These are phyloP conservation scores for Hyposmocoma kahamanoa DNA, from an alignment of 1,140 invertebrate species.

Conservation along the genomic window DNA sequence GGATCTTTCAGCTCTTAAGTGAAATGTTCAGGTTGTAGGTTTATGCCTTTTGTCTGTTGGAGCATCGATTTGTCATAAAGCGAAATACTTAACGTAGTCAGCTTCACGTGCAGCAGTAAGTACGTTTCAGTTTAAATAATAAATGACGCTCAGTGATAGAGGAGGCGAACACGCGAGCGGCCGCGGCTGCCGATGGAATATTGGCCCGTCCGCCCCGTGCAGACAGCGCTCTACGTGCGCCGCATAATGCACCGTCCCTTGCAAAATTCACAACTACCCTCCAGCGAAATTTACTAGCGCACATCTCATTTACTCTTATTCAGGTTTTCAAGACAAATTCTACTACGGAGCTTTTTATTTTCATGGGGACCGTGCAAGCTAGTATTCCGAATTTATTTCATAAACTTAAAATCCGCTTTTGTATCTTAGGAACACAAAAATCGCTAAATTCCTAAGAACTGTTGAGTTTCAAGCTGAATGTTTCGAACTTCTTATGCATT, in stretches of 20 bases:
- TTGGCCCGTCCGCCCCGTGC: slow-evolving; percentile 37
- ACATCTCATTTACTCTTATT: slow-evolving; percentile 66
- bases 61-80: slow-evolving; percentile 42
- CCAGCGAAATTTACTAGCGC: slow-evolving; percentile 57
- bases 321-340: slow-evolving; percentile 21
- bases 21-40: not conserved
- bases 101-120: slow-evolving; percentile 40
- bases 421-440: slow-evolving; percentile 3
- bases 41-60: slow-evolving; percentile 8
- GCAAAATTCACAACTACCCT: slow-evolving; percentile 69
- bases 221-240: slow-evolving; percentile 67
- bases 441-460: slow-evolving; percentile 4
- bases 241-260: slow-evolving; percentile 60
- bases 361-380: too few relatives aligned
- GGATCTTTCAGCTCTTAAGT: not conserved
- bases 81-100: slow-evolving; percentile 35
- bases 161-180: slow-evolving; percentile 32
- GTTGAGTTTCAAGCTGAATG: slow-evolving; percentile 20
- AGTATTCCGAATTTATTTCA: too few relatives aligned
- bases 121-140: slow-evolving; percentile 63
- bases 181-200: too few relatives aligned
- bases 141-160: slow-evolving; percentile 63
- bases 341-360: slow-evolving; percentile 20
- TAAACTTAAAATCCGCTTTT: too few relatives aligned
- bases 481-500: slow-evolving; percentile 46